Percentiles rank a stretch among this genome's conserved stretches.
Conservation (phyloP, 1,140 invertebrate species). For the Magallana ariakensis region DNA sequence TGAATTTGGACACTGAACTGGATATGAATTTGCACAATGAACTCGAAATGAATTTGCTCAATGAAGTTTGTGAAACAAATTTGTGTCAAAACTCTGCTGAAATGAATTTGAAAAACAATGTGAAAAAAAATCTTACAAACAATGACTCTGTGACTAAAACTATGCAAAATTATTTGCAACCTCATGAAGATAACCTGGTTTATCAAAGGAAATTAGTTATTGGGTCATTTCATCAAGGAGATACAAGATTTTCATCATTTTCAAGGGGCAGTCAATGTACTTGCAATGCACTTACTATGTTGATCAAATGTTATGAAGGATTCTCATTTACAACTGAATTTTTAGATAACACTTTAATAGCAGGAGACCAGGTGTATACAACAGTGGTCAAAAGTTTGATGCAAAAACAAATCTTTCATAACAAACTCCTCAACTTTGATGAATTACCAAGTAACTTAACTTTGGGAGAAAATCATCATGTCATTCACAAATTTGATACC, state of each 20-base stretch:
- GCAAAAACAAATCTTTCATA: not conserved
- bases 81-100: too few relatives aligned
- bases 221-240: not conserved
- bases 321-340: not conserved
- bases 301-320: not conserved
- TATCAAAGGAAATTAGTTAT: too few relatives aligned
- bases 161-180: not conserved
- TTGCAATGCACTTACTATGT: conserved; percentile 46
- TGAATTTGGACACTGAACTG: too few relatives aligned
- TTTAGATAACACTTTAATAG: conserved; percentile 27
- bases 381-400: not conserved
- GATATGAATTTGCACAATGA: too few relatives aligned
- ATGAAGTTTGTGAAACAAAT: not conserved
- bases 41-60: not conserved
- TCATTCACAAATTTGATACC: not conserved
- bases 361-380: conserved; percentile 45
- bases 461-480: not conserved
- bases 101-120: not conserved
- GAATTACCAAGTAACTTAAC: conserved; percentile 30
- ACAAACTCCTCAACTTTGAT: conserved; percentile 39
- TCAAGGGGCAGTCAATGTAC: conserved; percentile 52
- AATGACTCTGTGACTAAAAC: not conserved
- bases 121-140: not conserved
- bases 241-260: not conserved
- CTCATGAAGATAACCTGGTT: too few relatives aligned